Conservation (phyloP, 2,113 vertebrate genomes). For the Meles meles region DNA sequence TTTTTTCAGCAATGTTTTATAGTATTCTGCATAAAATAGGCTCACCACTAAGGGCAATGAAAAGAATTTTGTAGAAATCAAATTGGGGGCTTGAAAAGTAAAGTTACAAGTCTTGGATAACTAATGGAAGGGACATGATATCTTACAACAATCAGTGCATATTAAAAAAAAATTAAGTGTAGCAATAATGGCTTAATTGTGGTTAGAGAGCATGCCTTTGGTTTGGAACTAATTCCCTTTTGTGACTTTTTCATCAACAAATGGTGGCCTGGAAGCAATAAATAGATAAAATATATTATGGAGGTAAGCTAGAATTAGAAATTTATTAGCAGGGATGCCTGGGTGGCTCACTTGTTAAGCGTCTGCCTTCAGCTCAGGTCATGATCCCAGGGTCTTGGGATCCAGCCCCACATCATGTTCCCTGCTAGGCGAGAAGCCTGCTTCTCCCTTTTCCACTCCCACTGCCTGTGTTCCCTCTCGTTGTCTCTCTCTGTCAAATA, state of each 20-base stretch:
- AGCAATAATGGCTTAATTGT: not conserved
- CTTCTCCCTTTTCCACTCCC: too few relatives aligned
- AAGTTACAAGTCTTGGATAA: not conserved
- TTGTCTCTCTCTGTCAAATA: too few relatives aligned
- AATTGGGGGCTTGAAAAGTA: not conserved
- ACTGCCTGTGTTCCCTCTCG: too few relatives aligned
- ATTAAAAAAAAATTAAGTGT: not conserved
- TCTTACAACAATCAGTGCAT: not conserved
- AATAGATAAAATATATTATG: not conserved
- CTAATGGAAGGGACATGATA: not conserved
- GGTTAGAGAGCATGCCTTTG: not conserved
- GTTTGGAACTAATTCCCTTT: conserved; percentile 7
- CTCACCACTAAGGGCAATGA: not conserved
- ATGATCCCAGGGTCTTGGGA: too few relatives aligned
- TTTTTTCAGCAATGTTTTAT: not conserved
- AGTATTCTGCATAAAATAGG: not conserved
- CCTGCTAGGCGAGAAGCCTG: too few relatives aligned
- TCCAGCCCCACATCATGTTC: too few relatives aligned
- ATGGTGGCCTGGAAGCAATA: not conserved
- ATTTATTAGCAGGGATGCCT: not conserved
- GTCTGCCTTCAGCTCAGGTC: too few relatives aligned
- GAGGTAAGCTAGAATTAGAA: not conserved
- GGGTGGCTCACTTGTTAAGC: too few relatives aligned
- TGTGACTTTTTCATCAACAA: not conserved
- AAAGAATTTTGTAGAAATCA: not conserved